phyloP scores from a whole-genome alignment of 2,797 vertebrate genomes.

The Poeciliopsis paucimaculata region DNA sequence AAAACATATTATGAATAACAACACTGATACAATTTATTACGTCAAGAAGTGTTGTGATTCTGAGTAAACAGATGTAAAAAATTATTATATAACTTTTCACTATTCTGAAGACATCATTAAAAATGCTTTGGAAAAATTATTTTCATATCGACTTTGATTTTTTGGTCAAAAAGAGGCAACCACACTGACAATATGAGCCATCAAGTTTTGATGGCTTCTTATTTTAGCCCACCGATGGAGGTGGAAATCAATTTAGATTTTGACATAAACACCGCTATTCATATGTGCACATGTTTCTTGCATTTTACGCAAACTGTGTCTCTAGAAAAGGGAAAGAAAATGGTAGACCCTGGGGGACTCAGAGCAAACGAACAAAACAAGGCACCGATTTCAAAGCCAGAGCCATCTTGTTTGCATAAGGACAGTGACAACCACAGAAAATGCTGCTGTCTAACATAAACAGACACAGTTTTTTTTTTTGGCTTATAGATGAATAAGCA shows the following conservation, averaged over 20 bases:
- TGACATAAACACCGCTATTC: slow-evolving; percentile 20
- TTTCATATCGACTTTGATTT: background rate
- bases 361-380: slow-evolving; percentile 7
- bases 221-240: slow-evolving; percentile 22
- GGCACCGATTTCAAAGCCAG: slow-evolving; percentile 4
- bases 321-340: slow-evolving; percentile 11
- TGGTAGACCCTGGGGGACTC: background rate
- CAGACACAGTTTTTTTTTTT: background rate
- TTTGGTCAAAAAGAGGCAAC: slow-evolving; percentile 4
- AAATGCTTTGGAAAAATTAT: background rate
- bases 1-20: background rate
- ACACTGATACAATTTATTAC: background rate
- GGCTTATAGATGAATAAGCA: slow-evolving; percentile 10
- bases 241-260: slow-evolving; percentile 15
- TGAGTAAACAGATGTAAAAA: background rate
- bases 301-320: slow-evolving; percentile 14
- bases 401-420: slow-evolving; percentile 5
- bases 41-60: background rate
- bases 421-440: slow-evolving; percentile 3
- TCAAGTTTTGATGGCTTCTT: slow-evolving; percentile 22
- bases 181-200: slow-evolving; percentile 12
- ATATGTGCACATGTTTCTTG: slow-evolving; percentile 5
- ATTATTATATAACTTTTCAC: background rate
- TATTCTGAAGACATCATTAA: background rate
- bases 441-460: slow-evolving; percentile 2